Conservation (phyloP, 2,113 vertebrate species). For the Semicossyphus pulcher region DNA sequence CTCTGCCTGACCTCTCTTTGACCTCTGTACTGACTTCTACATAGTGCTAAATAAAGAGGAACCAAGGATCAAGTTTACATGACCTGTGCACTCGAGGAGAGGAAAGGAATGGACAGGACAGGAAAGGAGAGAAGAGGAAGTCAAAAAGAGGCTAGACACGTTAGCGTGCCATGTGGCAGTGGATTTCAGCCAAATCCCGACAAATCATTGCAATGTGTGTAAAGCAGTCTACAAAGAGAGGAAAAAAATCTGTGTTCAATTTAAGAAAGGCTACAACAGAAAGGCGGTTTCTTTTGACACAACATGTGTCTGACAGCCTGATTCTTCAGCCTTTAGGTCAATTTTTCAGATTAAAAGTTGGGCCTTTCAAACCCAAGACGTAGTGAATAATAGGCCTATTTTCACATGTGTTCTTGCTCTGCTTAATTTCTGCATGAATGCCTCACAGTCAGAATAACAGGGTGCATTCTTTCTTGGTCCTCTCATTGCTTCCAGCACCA, state of each 20-base stretch:
- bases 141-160: background rate
- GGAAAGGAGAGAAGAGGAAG: background rate
- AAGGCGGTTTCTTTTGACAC: background rate
- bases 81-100: background rate
- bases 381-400: too few relatives aligned
- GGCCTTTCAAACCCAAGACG: too few relatives aligned
- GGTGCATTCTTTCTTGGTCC: slow-evolving; percentile 6
- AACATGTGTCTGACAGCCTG: background rate
- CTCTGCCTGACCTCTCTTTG: slow-evolving; percentile 1
- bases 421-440: background rate
- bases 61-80: background rate
- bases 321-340: background rate
- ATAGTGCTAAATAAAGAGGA: background rate
- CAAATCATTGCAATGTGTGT: slow-evolving; percentile 51
- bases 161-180: slow-evolving; percentile 27
- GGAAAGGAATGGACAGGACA: background rate
- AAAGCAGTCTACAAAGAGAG: background rate
- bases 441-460: background rate
- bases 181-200: slow-evolving; percentile 21
- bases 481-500: slow-evolving; percentile 15
- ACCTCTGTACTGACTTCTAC: background rate
- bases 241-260: background rate
- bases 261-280: background rate
- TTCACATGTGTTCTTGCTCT: background rate
- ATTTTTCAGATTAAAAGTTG: background rate